Base-by-base conservation (phyloP, 2,888 invertebrate species). In the Eulithis prunata region DNA sequence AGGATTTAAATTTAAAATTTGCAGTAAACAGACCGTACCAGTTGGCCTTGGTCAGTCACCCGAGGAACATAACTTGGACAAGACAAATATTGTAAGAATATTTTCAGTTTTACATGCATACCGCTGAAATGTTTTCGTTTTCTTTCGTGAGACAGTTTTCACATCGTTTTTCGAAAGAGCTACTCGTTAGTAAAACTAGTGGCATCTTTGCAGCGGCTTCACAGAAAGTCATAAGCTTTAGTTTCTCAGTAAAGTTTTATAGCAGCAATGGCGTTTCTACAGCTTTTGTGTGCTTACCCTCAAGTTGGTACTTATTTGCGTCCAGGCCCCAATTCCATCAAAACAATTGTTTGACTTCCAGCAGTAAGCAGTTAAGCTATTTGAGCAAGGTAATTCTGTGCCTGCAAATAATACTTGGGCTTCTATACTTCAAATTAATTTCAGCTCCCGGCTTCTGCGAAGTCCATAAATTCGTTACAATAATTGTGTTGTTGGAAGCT, bases 351-450 rank as follows among this genome's bases (percentile, higher is more conserved):
- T 58, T 66, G 66, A 62, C 62, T 62, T 61, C 47, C 59, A 56
- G 55, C 62, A 55, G 43, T 58, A 59, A 55, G 45, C 62, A 62
- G 57, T 66, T 36, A 41, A 55, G 11, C 54, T 62, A 21, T 67
- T 61, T 45, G 73, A 66, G 73, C 51, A 56, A 68, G 69, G 69
- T 80, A 79, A 79, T 78, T 76, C 76, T 74, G 73, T 71, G 73
- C 75, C 71, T 64, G 78, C 75, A 78, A 82, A 81, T 77, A 79
- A 78, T 72, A 76, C 74, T 60, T 73, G 43, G 72, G 74, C 74
- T 74, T 71, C 71, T 76, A 64, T 77, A 79, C 70, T 78, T 83
- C 75, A 79, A 84, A 84, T 85, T 86, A 85, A 85, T 85, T 82
- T 81, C 72, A 73, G 21, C 21, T 32, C 4, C 56, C 69, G 75